Conservation (phyloP, 37 sponge, comb jelly and placozoan genomes). For the Crambe crambe region DNA sequence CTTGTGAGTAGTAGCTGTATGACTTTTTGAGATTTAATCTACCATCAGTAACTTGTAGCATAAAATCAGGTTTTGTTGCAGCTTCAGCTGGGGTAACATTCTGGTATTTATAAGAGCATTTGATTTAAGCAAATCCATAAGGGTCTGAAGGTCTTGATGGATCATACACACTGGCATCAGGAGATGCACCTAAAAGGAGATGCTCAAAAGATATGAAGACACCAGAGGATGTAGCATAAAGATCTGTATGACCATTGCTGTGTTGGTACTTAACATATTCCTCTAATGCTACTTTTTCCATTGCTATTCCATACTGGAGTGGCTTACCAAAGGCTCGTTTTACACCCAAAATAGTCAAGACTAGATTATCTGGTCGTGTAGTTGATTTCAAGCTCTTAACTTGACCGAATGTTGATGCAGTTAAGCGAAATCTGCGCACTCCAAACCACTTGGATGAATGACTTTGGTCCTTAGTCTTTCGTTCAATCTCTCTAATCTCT, state of each 20-base stretch:
- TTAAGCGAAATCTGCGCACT: constrained; percentile 33
- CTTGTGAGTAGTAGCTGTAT: constrained; percentile 38
- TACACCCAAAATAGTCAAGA: constrained; percentile 34
- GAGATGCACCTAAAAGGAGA: constrained; percentile 54
- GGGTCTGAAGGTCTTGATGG: constrained; percentile 23
- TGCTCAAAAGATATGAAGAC: constrained; percentile 25
- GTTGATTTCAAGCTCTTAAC: constrained; percentile 9
- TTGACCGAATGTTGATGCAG: constrained; percentile 56
- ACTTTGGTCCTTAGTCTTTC: constrained; percentile 33
- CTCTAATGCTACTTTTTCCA: constrained; percentile 18
- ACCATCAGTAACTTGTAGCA: neutral
- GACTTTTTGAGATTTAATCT: neutral
- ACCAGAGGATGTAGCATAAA: constrained; percentile 47
- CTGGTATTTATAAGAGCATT: constrained; percentile 27
- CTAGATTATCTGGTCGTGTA: constrained; percentile 44
- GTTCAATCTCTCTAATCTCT: constrained; percentile 28
- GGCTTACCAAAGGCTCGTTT: constrained; percentile 28
- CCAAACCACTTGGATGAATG: constrained; percentile 34
- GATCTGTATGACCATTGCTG: constrained; percentile 32
- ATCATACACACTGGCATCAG: constrained; percentile 70
- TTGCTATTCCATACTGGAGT: constrained; percentile 41
- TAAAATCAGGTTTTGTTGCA: constrained; percentile 8
- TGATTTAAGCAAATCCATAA: constrained; percentile 52
- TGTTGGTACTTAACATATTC: constrained; percentile 32
- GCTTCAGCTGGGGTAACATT: constrained; percentile 7